Percentiles rank a stretch among this genome's conserved stretches.
phyloP scores from a whole-genome alignment of 2,797 vertebrate genomes.

The Graptemys geographica region DNA sequence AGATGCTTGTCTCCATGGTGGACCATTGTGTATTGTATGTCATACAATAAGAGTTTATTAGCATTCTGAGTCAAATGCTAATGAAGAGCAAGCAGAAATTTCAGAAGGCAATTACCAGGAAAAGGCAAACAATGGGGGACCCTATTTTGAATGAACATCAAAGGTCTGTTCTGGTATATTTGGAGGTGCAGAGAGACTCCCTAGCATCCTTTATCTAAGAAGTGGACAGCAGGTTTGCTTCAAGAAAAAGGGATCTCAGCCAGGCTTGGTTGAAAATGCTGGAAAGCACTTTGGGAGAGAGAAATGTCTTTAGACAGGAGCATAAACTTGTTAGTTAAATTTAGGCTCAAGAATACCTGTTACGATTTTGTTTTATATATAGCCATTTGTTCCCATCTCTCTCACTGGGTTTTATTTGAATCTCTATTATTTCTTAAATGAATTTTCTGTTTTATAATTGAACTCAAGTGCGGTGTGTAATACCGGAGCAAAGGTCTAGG shows the following conservation, averaged over 20 bases:
- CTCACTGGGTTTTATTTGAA: neutral
- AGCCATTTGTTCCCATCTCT: too few species aligned
- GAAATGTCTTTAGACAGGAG: neutral
- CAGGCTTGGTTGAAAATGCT: neutral
- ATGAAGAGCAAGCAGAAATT: too few species aligned
- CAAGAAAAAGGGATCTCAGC: neutral
- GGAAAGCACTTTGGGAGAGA: too few species aligned
- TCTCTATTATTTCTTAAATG: neutral
- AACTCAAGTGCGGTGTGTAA: too few species aligned
- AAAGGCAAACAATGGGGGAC: too few species aligned
- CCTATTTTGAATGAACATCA: neutral
- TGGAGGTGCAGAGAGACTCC: neutral
- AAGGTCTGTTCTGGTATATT: neutral
- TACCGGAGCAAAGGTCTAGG: neutral
- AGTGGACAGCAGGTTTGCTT: neutral
- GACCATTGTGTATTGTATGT: too few species aligned
- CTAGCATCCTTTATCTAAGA: neutral
- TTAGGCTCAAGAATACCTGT: neutral
- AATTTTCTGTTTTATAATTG: too few species aligned
- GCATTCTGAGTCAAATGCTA: too few species aligned
- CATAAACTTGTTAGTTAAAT: neutral
- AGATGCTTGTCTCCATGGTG: too few species aligned
- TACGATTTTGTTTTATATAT: neutral
- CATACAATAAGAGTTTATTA: too few species aligned
- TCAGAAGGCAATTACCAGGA: too few species aligned